phyloP scores from a whole-genome alignment of 2,113 vertebrate genomes.

The Electrona antarctica region DNA sequence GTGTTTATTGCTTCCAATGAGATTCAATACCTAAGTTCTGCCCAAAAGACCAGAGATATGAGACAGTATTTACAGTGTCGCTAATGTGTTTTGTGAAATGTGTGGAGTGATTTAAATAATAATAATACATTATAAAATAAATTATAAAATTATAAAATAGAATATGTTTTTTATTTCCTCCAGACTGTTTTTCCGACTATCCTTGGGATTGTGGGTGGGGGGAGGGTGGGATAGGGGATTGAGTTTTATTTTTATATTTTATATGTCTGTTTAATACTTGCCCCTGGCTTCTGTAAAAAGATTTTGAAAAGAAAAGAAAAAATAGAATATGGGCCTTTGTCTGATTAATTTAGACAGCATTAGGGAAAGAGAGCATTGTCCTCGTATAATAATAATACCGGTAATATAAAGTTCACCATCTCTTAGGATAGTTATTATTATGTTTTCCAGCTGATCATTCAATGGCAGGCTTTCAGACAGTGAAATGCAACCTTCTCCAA shows the following conservation, averaged over 20 bases:
- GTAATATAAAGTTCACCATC: conserved; percentile 31
- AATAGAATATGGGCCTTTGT: conserved; percentile 37
- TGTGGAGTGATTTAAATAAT: background rate
- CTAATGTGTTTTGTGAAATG: conserved; percentile 37
- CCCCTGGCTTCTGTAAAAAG: no score
- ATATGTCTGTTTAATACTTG: no score
- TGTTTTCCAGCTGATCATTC: conserved; percentile 27
- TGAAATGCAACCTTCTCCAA: no score
- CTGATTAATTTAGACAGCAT: conserved; percentile 43
- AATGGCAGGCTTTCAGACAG: conserved; percentile 39
- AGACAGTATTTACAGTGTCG: conserved; percentile 41
- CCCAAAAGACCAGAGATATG: conserved; percentile 44
- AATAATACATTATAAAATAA: background rate
- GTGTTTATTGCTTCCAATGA: conserved; percentile 48
- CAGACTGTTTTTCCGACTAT: no score
- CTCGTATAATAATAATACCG: conserved; percentile 44
- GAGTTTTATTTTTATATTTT: no score
- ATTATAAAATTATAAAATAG: no score
- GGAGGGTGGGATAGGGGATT: no score
- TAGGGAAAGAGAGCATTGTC: conserved; percentile 47
- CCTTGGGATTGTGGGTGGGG: no score
- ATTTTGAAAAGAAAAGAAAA: no score
- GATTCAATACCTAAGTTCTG: conserved; percentile 54
- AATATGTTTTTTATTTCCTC: no score
- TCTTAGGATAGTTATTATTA: conserved; percentile 51